Evolutionary conservation across 1,140 invertebrate genomes (phyloP).

Genomic region (Drosophila tani): DNA sequence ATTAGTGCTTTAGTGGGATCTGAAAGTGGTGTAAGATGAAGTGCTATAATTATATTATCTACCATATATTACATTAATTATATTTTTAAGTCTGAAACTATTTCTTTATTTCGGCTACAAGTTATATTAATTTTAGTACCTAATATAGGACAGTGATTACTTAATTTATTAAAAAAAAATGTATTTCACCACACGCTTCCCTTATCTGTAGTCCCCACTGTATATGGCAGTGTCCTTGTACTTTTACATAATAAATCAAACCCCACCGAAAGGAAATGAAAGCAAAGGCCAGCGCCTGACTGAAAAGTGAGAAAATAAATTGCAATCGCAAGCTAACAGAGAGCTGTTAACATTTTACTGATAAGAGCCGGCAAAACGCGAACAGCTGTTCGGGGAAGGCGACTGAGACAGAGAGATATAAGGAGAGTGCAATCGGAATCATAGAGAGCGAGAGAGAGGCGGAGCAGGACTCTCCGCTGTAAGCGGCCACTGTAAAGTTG

Average conservation of each 20-base stretch:
- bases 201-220: neutral
- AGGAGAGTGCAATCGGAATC: constrained; percentile 13
- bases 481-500: constrained; percentile 76
- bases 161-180: neutral
- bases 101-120: neutral
- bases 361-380: constrained; percentile 73
- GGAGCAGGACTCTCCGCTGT: constrained; percentile 40
- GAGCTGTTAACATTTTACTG: constrained; percentile 44
- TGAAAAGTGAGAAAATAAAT: constrained; percentile 13
- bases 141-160: neutral
- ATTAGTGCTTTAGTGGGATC: too few species aligned
- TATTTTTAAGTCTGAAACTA: neutral
- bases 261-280: constrained; percentile 22
- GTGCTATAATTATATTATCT: too few species aligned
- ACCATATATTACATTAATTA: too few species aligned
- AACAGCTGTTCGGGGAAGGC: constrained; percentile 43
- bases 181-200: neutral
- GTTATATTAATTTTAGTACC: neutral
- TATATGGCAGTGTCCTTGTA: constrained; percentile 74
- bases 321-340: constrained; percentile 50
- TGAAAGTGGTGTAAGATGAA: too few species aligned
- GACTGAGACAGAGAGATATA: neutral
- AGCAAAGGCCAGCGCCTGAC: neutral
- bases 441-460: constrained; percentile 1
- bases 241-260: constrained; percentile 78